Evolutionary conservation across 2,113 vertebrate genomes (phyloP).

Genomic region (Barbus barbus): DNA sequence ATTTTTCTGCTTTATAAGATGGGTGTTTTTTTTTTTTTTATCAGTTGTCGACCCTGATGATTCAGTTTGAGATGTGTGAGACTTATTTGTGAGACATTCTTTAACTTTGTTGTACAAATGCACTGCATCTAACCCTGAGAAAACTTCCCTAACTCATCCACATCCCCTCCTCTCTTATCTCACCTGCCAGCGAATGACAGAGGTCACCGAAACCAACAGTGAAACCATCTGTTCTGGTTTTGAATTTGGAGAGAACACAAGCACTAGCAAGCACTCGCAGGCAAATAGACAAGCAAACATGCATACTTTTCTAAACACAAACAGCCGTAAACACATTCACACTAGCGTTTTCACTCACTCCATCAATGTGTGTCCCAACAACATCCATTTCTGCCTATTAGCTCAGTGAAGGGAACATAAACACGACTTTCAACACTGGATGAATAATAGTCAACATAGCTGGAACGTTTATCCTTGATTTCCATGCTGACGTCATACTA

Average conservation of each 20-base stretch:
- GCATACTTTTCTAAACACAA: neutral
- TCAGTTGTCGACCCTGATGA: neutral
- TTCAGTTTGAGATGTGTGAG: neutral
- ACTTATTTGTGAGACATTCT: neutral
- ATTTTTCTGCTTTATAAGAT: neutral
- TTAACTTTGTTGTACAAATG: neutral
- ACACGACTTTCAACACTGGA: neutral
- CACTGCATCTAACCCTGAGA: neutral
- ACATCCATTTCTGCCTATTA: neutral
- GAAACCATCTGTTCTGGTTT: conserved; percentile 51
- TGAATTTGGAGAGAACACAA: conserved; percentile 3
- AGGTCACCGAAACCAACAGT: conserved; percentile 54
- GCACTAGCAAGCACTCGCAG: conserved; percentile 7
- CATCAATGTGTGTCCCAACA: neutral
- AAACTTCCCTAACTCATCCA: neutral
- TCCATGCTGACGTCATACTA: neutral
- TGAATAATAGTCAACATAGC: neutral
- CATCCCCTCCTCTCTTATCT: conserved; percentile 6
- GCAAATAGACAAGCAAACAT: conserved; percentile 21
- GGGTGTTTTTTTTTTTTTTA: neutral
- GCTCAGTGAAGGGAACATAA: neutral
- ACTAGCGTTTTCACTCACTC: neutral
- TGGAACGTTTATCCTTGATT: neutral
- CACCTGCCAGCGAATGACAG: conserved; percentile 29
- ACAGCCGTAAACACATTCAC: neutral